Conservation (phyloP, 2,888 invertebrate genomes). For the Neuroscelio doddi region DNA sequence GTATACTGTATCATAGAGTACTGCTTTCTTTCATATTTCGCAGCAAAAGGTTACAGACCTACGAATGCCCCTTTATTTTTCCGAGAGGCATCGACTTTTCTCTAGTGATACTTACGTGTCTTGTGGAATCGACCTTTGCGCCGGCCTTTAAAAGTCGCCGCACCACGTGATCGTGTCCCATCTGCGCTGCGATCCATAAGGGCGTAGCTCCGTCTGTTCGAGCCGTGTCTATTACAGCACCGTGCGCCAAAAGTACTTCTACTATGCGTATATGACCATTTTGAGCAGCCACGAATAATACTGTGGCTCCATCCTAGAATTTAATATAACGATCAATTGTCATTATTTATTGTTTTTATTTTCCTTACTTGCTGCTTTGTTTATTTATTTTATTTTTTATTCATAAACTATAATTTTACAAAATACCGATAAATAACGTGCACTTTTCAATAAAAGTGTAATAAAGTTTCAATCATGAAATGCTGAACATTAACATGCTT, state of each 20-base stretch:
- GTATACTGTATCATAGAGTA: no score
- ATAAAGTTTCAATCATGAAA: no score
- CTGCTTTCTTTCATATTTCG: not conserved
- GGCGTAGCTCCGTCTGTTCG: slow-evolving; percentile 91
- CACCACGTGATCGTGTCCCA: slow-evolving; percentile 91
- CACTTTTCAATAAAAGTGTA: no score
- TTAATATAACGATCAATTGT: no score
- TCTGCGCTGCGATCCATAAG: slow-evolving; percentile 96
- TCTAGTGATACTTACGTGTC: slow-evolving; percentile 78
- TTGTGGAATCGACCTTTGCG: slow-evolving; percentile 84
- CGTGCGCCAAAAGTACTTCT: slow-evolving; percentile 80
- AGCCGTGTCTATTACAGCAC: slow-evolving; percentile 82
- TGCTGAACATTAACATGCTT: no score
- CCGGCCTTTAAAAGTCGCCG: slow-evolving; percentile 84
- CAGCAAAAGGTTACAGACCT: not conserved
- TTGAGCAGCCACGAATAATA: slow-evolving; percentile 94
- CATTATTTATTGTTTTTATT: no score
- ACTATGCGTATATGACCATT: slow-evolving; percentile 92
- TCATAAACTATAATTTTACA: no score
- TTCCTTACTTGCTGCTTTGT: no score
- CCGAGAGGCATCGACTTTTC: slow-evolving; percentile 26
- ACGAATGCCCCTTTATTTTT: slow-evolving; percentile 1
- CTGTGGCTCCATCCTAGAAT: slow-evolving; percentile 89
- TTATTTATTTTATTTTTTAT: no score
- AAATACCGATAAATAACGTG: no score